Evolutionary conservation across 2,113 vertebrate genomes (phyloP), one percentile per base, ranked within the genome.

Genomic region (Regulus satrapa): DNA sequence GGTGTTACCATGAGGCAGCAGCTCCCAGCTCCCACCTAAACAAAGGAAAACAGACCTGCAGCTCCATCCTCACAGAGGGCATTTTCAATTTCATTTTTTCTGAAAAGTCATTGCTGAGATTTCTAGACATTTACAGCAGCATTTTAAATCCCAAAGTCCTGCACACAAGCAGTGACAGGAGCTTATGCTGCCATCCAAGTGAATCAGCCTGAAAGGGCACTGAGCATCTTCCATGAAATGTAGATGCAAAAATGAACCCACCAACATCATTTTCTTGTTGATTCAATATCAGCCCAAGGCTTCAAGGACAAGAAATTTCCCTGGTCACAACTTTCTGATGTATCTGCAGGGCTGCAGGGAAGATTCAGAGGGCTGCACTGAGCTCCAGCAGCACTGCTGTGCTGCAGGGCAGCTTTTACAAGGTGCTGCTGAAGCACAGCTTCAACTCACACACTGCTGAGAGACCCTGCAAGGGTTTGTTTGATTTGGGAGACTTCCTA

Each of bases 391-490:
- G 82, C 56, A 51, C 43, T 48, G 72, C 90, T 73, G 31, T 74
- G 88, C 90, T 93, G 68, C 23, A 81, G 68, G 63, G 55, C 77
- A 84, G 38, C 32, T 29, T 84, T 95, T 49, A 91, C 55, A 84
- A 61, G 80, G 72, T 45, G 55, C 19, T 21, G 1, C 83, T 82
- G 86, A 89, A 74, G 55, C 71, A 74, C 51, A 45, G 19, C 55
- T 41, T 69, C 74, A 43, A 24, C 55, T 52, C 83, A 25, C 55
- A n/a, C 19, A 8, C 36, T 66, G 56, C 54, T 7, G 6, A 55
- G 29, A 7, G 43, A 40, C 34, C 55, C 81, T 71, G 74, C 31
- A 12, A 2, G 14, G 8, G 7, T 10, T 38, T 85, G 78, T 79
- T 84, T 58, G 32, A 41, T 49, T 58, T 81, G 88, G 43, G 71